Percentiles rank a stretch among this genome's conserved stretches.
Conservation (phyloP, 2,113 vertebrate species). For the Hystrix cristata region DNA sequence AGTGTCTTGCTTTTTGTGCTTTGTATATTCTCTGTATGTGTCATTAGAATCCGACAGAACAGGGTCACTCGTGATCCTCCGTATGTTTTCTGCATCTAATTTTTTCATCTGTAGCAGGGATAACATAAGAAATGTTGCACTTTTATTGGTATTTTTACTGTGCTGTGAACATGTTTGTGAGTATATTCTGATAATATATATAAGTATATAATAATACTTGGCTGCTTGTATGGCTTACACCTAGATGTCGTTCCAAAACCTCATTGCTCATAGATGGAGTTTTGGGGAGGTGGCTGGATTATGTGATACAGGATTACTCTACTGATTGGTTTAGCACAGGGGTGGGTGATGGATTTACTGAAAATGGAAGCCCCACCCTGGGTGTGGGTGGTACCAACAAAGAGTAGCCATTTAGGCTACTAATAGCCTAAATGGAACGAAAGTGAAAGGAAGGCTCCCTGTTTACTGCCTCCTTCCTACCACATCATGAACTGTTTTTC, state of each 20-base stretch:
- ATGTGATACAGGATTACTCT: neutral
- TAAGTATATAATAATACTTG: neutral
- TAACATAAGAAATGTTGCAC: neutral
- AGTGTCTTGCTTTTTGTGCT: neutral
- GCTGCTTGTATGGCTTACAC: neutral
- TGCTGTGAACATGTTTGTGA: neutral
- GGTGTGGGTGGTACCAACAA: neutral
- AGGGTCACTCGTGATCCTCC: neutral
- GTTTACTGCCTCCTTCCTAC: neutral
- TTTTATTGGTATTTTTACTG: neutral
- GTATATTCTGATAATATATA: neutral
- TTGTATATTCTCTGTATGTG: neutral
- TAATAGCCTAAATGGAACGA: neutral
- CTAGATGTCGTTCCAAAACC: neutral
- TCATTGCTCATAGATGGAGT: neutral
- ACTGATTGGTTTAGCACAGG: neutral
- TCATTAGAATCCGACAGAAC: neutral
- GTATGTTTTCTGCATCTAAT: neutral
- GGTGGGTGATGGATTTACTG: neutral
- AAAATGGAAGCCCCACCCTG: neutral
- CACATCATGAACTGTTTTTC: neutral
- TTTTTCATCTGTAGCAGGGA: neutral
- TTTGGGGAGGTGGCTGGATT: neutral
- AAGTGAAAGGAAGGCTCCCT: neutral
- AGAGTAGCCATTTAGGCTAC: too few relatives aligned